Percentiles rank a stretch among this genome's conserved stretches.
Evolutionary conservation across 2,113 vertebrate species (phyloP).

Genomic region (Gallinago paraguaiae): DNA sequence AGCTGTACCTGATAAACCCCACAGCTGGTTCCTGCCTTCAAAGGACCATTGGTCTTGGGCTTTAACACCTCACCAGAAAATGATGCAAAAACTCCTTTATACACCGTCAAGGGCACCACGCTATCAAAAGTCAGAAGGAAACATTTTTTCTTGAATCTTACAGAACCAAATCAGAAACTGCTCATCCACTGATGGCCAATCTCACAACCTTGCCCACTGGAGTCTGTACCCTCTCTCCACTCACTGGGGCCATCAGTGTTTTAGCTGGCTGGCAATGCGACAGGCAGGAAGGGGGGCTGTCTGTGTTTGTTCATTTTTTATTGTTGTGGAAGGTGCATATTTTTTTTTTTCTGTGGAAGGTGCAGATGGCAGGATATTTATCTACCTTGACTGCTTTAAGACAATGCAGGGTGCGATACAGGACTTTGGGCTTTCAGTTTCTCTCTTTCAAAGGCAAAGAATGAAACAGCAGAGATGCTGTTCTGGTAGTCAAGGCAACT

Average conservation of each 20-base stretch:
- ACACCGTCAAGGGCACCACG: fast-evolving
- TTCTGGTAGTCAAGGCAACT: slow-evolving; percentile 25
- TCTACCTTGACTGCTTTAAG: neutral
- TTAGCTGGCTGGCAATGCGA: neutral
- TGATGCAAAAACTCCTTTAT: neutral
- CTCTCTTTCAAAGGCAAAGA: neutral
- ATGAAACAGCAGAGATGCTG: neutral
- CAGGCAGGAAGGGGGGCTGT: neutral
- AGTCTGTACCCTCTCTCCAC: neutral
- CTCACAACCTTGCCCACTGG: neutral
- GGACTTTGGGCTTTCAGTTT: neutral
- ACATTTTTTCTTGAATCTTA: neutral
- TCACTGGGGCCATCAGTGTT: neutral
- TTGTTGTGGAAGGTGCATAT: too few species aligned
- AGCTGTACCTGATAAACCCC: neutral
- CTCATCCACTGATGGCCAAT: neutral
- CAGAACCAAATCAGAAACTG: neutral
- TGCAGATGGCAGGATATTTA: neutral
- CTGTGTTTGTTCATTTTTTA: neutral
- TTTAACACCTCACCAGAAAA: neutral
- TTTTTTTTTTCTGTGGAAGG: neutral
- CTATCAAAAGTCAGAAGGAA: neutral
- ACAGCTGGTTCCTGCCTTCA: neutral
- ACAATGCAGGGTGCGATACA: neutral
- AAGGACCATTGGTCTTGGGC: neutral